Base-by-base conservation (phyloP, 2,113 vertebrate species). In the Pogonocichla stellata region DNA sequence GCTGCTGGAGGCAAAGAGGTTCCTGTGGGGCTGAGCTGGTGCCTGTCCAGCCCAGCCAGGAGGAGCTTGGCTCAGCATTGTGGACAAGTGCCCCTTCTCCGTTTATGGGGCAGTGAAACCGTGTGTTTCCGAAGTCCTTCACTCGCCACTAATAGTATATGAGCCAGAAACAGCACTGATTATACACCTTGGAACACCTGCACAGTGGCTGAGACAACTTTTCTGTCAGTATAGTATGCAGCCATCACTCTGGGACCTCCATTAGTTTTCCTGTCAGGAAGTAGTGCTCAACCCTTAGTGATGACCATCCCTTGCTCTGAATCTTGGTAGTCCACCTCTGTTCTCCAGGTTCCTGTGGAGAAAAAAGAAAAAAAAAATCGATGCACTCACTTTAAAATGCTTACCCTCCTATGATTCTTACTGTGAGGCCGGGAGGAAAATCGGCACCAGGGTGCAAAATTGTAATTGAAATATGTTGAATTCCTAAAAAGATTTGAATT, bases 1-100 rank as follows among this genome's bases (percentile, higher is more conserved):
- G 40, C 43, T 83, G 19, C 22, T 65, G 80, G 45, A 78, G 50
- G 20, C 36, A 43, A 18, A 61, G 15, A 6, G 7, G 33, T 47
- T 56, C 19, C 29, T 60, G 53, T 12, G 20, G 11, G 34, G 13
- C 33, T 23, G 42, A 65, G 47, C 40, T 40, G 64, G 11, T 12
- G 12, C 15, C 36, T 65, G 50, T n/a, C 17, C 29, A 56, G 28
- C 47, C 58, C 48, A 83, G 20, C 9, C 64, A 29, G 62, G 28
- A 64, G 14, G 13, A 2, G 1, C 0, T 0, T 19, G 25, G 34
- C 40, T 53, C 2, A 4, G 70, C 53, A 28, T 20, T 2, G 0
- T 20, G 31, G 12, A 36, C 20, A 69, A 47, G 61, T 50, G 14
- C 4, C 50, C 17, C 43, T 64, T 64, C 10, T 57, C 38, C 31